These are phyloP conservation scores for Callochromis pleurospilus DNA, from an alignment of 2,113 vertebrate genomes.

Conservation along the genomic window DNA sequence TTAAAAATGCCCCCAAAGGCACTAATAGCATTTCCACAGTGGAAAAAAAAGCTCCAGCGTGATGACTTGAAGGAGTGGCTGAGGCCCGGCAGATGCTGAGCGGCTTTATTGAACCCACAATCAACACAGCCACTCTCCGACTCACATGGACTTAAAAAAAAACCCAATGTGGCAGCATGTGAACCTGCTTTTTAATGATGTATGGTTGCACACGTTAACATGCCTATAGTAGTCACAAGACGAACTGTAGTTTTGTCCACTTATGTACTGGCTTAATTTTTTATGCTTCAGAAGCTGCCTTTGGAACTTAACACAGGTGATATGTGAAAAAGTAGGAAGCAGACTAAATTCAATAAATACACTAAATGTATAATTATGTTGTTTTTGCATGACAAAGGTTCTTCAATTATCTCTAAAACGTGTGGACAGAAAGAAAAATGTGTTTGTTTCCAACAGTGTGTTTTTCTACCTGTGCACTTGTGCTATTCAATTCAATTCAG, in stretches of 20 bases:
- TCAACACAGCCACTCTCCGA: neutral
- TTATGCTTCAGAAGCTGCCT: neutral
- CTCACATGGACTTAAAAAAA: neutral
- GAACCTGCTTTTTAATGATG: neutral
- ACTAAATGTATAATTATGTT: neutral
- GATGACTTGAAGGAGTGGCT: neutral
- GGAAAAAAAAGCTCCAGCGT: neutral
- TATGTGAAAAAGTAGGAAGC: neutral
- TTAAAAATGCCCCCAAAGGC: neutral
- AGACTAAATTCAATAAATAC: neutral
- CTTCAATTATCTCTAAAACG: neutral
- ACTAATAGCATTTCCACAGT: neutral
- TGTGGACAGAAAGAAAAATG: neutral
- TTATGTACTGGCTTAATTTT: neutral
- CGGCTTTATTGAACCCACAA: rapidly evolving
- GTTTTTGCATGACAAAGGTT: neutral
- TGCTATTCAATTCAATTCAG: neutral
- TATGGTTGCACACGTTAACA: too few species aligned
- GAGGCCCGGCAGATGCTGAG: rapidly evolving
- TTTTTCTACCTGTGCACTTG: neutral
- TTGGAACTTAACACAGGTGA: neutral
- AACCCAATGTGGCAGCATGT: rapidly evolving
- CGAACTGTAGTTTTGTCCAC: neutral
- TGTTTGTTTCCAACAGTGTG: neutral
- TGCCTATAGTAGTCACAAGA: neutral